Percentiles rank a stretch among this genome's conserved stretches.
Evolutionary conservation across 1,140 invertebrate species (phyloP).

Genomic region (Agrilus planipennis): DNA sequence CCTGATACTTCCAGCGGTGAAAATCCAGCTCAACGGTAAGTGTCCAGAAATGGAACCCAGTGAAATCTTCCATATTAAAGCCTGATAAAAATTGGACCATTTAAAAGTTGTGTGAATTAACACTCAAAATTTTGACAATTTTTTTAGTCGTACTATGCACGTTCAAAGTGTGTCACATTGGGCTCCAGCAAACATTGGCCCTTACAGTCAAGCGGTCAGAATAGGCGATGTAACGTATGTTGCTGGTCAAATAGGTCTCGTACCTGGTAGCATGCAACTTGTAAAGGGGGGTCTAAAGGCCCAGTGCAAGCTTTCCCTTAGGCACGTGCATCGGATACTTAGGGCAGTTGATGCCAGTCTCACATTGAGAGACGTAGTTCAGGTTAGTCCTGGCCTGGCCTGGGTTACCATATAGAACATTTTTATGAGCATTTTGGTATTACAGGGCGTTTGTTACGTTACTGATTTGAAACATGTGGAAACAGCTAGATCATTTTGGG

Average conservation of each 20-base stretch:
- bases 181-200: slow-evolving; percentile 91
- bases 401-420: background rate
- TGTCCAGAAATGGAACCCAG: no score
- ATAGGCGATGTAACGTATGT: slow-evolving; percentile 71
- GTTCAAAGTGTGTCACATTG: slow-evolving; percentile 91
- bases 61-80: no score
- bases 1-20: slow-evolving; percentile 14
- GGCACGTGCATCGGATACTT: slow-evolving; percentile 70
- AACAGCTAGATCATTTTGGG: slow-evolving; percentile 65
- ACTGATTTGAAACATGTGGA: slow-evolving; percentile 55
- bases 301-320: slow-evolving; percentile 69
- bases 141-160: slow-evolving; percentile 64
- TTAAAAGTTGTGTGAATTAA: no score
- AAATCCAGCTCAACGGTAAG: slow-evolving; percentile 26
- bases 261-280: slow-evolving; percentile 71
- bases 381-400: no score
- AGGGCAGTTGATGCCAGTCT: slow-evolving; percentile 63
- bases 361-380: slow-evolving; percentile 65
- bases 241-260: slow-evolving; percentile 82
- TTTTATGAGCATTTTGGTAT: slow-evolving; percentile 1
- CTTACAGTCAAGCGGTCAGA: slow-evolving; percentile 84
- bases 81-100: no score
- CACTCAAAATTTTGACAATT: background rate
- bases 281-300: slow-evolving; percentile 56
- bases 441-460: slow-evolving; percentile 71